phyloP scores from a whole-genome alignment of 2,797 vertebrate species.

The Trachops cirrhosus region DNA sequence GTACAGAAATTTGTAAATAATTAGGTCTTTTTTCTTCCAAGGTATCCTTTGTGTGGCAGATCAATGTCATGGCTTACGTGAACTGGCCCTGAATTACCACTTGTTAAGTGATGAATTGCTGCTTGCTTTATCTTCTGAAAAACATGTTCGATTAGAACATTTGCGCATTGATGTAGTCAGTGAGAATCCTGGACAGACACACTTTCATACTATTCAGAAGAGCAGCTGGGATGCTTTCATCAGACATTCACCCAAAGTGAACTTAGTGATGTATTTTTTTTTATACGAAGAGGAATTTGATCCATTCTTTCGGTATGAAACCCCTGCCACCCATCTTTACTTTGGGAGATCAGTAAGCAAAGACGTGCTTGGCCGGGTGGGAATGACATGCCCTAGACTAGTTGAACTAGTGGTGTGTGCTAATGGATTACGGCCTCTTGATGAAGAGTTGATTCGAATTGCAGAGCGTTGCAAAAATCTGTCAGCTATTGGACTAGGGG shows the following conservation, averaged over 20 bases:
- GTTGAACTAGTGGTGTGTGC: slow-evolving; percentile 98
- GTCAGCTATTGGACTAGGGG: slow-evolving; percentile 96
- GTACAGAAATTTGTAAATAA: slow-evolving; percentile 38
- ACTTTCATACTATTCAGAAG: slow-evolving; percentile 96
- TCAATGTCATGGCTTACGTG: slow-evolving; percentile 97
- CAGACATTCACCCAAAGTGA: slow-evolving; percentile 97
- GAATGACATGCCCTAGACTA: slow-evolving; percentile 95
- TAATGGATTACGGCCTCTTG: slow-evolving; percentile 95
- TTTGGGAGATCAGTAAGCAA: slow-evolving; percentile 98
- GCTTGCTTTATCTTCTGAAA: slow-evolving; percentile 96
- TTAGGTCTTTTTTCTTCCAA: slow-evolving; percentile 72
- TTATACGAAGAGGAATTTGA: slow-evolving; percentile 98
- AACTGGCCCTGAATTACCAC: slow-evolving; percentile 97
- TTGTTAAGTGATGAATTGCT: slow-evolving; percentile 96
- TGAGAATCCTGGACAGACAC: slow-evolving; percentile 95
- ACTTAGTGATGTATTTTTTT: slow-evolving; percentile 99
- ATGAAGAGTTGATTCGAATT: slow-evolving; percentile 97
- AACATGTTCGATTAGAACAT: slow-evolving; percentile 96
- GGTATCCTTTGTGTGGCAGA: slow-evolving; percentile 98
- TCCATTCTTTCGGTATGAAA: slow-evolving; percentile 96
- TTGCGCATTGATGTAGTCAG: slow-evolving; percentile 98
- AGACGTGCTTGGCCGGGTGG: slow-evolving; percentile 95
- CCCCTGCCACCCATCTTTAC: slow-evolving; percentile 97
- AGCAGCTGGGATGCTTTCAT: slow-evolving; percentile 99
- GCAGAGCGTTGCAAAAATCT: slow-evolving; percentile 95